Percentiles rank a stretch among this genome's conserved stretches.
Evolutionary conservation across 2,888 invertebrate species (phyloP).

Genomic region (Anoplius nigerrimus): DNA sequence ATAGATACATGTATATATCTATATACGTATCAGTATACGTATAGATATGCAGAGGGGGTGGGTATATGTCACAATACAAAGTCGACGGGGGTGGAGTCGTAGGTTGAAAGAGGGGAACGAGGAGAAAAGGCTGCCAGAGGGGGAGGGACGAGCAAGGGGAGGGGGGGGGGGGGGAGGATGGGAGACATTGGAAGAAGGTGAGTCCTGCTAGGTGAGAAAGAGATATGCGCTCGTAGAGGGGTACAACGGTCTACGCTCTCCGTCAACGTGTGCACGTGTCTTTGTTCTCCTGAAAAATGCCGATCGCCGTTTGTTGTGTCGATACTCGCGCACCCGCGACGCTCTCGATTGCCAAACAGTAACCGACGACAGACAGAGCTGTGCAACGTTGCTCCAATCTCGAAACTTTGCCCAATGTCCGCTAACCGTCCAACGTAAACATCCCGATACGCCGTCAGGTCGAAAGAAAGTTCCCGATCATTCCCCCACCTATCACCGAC

Average conservation of each 20-base stretch:
- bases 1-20: conserved; percentile 11
- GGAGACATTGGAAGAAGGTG: too few species aligned
- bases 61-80: conserved; percentile 17
- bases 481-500: too few species aligned
- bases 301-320: conserved; percentile 8
- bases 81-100: conserved; percentile 1
- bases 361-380: too few species aligned
- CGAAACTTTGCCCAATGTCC: too few species aligned
- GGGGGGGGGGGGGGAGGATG: too few species aligned
- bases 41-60: conserved; percentile 15
- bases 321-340: not conserved
- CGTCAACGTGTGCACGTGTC: conserved; percentile 26
- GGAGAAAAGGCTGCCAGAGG: conserved; percentile 1
- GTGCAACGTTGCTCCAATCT: too few species aligned
- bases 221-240: conserved; percentile 21
- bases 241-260: conserved; percentile 37
- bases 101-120: not conserved
- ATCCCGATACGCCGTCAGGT: too few species aligned
- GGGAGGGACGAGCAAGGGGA: conserved; percentile 8
- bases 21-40: not conserved
- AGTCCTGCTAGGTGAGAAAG: conserved; percentile 12
- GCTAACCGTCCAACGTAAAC: too few species aligned
- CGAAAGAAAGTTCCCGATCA: too few species aligned
- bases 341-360: not conserved
- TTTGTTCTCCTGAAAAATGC: conserved; percentile 30